phyloP scores from a whole-genome alignment of 2,888 invertebrate genomes.

The Aphidius colemani region DNA sequence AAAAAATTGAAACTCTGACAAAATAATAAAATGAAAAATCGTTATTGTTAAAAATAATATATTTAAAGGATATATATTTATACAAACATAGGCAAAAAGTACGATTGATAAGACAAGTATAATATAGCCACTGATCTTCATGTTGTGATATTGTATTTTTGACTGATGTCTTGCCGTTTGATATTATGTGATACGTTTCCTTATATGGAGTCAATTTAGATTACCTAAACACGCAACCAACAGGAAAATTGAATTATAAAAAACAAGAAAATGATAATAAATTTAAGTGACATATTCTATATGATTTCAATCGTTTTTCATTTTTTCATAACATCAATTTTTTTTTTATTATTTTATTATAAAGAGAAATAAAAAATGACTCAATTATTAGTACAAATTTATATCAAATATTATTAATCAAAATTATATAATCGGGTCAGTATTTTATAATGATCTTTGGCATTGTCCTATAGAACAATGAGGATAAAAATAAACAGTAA shows the following conservation, averaged over 20 bases:
- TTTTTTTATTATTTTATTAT: too few relatives aligned
- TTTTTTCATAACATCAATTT: too few relatives aligned
- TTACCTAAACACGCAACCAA: constrained; percentile 7
- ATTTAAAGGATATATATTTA: not conserved
- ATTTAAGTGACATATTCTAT: not conserved
- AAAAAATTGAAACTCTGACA: not conserved
- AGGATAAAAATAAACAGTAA: too few relatives aligned
- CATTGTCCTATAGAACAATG: too few relatives aligned
- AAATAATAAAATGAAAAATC: not conserved
- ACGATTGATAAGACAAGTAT: constrained; percentile 1
- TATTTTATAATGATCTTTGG: too few relatives aligned
- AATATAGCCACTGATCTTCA: not conserved
- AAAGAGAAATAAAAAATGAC: too few relatives aligned
- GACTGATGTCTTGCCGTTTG: constrained; percentile 4
- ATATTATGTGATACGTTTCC: not conserved
- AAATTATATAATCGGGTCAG: too few relatives aligned
- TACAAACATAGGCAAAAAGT: not conserved
- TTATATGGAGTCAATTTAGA: not conserved
- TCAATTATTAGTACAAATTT: too few relatives aligned
- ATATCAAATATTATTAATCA: too few relatives aligned
- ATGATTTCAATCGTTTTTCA: not conserved
- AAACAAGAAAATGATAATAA: not conserved
- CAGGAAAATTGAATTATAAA: constrained; percentile 12
- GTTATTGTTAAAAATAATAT: not conserved
- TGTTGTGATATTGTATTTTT: constrained; percentile 7